Evolutionary conservation across 1,140 invertebrate genomes (phyloP).

Genomic region (Myzus persicae): DNA sequence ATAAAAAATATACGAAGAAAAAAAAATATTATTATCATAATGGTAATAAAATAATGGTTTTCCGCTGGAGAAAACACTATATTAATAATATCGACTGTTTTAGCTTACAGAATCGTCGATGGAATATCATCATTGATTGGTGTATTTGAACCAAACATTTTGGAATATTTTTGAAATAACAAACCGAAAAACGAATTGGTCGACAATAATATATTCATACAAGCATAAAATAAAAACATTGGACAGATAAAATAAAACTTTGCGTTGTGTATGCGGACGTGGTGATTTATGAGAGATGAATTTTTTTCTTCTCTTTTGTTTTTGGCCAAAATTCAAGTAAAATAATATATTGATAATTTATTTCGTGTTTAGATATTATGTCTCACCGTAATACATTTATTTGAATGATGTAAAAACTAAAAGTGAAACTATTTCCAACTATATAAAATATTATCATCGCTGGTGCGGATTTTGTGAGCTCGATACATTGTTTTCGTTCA

Average conservation of each 20-base stretch:
- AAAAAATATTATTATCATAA: too few species aligned
- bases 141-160: too few species aligned
- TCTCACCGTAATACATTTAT: neutral
- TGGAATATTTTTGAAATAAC: neutral
- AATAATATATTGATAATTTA: neutral
- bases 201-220: neutral
- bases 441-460: neutral
- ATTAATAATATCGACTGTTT: too few species aligned
- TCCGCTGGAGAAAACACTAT: neutral
- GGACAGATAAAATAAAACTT: neutral
- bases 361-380: neutral
- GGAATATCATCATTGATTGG: neutral
- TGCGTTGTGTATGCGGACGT: neutral
- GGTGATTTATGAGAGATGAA: neutral
- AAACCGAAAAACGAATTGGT: neutral
- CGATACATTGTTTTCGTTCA: neutral
- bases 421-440: neutral
- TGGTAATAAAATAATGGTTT: neutral
- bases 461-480: neutral
- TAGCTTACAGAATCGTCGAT: neutral
- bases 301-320: neutral
- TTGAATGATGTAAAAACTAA: neutral
- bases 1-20: too few species aligned
- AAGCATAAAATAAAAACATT: neutral
- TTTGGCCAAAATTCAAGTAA: conserved; percentile 27